phyloP scores from a whole-genome alignment of 92 coral and sea anemone species.

The Umimayanthus chanpuru region DNA sequence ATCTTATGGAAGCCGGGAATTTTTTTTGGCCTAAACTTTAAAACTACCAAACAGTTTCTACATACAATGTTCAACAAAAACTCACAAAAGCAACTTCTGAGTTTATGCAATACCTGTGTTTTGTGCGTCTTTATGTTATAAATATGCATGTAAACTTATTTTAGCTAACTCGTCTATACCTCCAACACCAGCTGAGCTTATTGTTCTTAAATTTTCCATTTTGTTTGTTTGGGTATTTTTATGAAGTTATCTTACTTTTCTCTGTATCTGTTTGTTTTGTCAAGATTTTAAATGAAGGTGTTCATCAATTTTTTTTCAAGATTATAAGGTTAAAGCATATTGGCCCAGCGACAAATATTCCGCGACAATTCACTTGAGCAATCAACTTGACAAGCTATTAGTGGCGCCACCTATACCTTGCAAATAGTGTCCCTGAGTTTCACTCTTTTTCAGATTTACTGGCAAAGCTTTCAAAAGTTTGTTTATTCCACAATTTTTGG shows the following conservation, averaged over 20 bases:
- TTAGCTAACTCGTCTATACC: too few relatives aligned
- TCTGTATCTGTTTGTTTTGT: not conserved
- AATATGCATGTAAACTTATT: too few relatives aligned
- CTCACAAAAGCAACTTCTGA: too few relatives aligned
- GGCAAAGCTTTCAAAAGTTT: not conserved
- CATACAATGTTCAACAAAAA: too few relatives aligned
- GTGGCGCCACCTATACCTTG: not conserved
- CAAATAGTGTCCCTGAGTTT: not conserved
- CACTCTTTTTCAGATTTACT: not conserved
- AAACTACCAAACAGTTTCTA: too few relatives aligned
- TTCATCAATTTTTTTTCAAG: not conserved
- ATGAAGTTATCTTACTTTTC: too few relatives aligned
- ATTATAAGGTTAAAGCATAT: not conserved
- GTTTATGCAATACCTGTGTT: too few relatives aligned
- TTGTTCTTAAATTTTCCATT: not conserved
- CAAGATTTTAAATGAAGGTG: not conserved
- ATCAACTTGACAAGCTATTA: not conserved
- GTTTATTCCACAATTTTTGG: not conserved
- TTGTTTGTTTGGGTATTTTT: not conserved
- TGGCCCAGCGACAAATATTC: not conserved
- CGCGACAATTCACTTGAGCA: too few relatives aligned
- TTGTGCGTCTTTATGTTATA: too few relatives aligned
- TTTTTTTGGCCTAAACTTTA: too few relatives aligned
- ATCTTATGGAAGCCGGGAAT: too few relatives aligned
- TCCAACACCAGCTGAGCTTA: not conserved